Conservation (phyloP, 1,140 invertebrate species). For the Pararge aegeria region DNA sequence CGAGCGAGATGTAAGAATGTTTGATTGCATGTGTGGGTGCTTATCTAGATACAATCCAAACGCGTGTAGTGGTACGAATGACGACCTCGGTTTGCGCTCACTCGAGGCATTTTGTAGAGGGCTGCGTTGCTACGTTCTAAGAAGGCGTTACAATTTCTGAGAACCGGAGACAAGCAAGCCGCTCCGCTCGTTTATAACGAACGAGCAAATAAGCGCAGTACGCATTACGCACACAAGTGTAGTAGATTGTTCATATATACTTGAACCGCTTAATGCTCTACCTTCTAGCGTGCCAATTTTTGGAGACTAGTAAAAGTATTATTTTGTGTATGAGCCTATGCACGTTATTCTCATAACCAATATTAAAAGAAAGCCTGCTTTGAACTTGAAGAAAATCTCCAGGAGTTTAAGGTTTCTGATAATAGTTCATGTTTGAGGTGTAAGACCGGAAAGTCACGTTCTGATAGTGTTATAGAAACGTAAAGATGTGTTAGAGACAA, state of each 20-base stretch:
- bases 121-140: conserved; percentile 70
- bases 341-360: no score
- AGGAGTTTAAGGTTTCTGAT: neutral
- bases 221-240: conserved; percentile 61
- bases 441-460: neutral
- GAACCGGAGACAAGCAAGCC: conserved; percentile 73
- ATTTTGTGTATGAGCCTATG: no score
- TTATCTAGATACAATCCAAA: conserved; percentile 52
- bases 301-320: no score
- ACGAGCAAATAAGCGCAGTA: conserved; percentile 71
- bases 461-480: conserved; percentile 8
- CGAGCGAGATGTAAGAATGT: conserved; percentile 40
- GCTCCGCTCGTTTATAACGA: conserved; percentile 63
- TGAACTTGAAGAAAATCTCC: neutral
- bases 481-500: conserved; percentile 55
- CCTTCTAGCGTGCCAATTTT: no score
- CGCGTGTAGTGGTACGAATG: conserved; percentile 54
- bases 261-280: conserved; percentile 32
- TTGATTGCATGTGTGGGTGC: conserved; percentile 47
- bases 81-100: conserved; percentile 74
- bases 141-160: conserved; percentile 78
- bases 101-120: conserved; percentile 66
- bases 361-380: neutral
- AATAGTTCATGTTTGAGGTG: neutral
- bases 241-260: conserved; percentile 25